These are phyloP conservation scores for Addax nasomaculatus DNA, from an alignment of 2,113 vertebrate species.

Conservation along the genomic window DNA sequence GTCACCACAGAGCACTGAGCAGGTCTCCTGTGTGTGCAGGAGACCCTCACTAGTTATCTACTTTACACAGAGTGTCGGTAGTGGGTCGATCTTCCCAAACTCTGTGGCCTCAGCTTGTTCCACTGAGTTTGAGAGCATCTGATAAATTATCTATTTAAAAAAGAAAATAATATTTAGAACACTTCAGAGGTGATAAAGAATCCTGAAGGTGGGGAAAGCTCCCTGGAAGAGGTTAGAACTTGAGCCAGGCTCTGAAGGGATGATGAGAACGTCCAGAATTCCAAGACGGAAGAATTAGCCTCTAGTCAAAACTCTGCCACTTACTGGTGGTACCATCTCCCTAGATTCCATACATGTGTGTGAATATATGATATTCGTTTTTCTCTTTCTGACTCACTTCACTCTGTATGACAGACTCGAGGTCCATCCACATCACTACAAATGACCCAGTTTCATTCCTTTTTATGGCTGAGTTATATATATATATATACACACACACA, in stretches of 20 bases:
- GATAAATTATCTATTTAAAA: background rate
- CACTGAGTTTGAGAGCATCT: background rate
- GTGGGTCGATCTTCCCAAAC: background rate
- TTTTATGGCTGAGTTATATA: background rate
- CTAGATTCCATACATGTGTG: background rate
- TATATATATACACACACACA: accelerated
- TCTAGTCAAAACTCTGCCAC: background rate
- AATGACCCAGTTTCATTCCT: background rate
- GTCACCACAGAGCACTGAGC: accelerated
- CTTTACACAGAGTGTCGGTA: accelerated
- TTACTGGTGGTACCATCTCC: background rate
- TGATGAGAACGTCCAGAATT: background rate
- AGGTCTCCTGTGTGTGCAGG: accelerated
- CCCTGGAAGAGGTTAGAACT: background rate
- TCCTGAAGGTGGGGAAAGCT: background rate
- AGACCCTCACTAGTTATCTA: accelerated
- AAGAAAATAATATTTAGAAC: background rate
- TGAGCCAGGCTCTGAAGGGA: background rate
- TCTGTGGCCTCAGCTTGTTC: background rate
- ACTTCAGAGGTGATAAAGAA: background rate
- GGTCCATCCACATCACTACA: background rate
- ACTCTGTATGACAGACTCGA: background rate
- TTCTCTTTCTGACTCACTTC: background rate
- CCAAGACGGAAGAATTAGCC: background rate
- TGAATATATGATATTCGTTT: background rate